phyloP scores from a whole-genome alignment of 2,888 invertebrate genomes.

The Xylota sylvarum region DNA sequence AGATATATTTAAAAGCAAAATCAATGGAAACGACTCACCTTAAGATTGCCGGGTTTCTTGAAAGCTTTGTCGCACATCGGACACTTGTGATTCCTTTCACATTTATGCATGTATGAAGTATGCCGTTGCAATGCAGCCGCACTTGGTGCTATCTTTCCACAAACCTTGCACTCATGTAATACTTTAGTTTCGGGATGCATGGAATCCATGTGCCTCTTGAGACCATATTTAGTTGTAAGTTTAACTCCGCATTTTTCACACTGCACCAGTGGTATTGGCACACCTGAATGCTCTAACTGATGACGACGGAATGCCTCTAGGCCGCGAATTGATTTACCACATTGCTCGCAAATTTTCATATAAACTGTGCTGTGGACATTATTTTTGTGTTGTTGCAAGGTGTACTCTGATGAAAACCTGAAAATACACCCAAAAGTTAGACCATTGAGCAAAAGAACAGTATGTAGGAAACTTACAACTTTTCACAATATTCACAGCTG shows the following conservation, averaged over 20 bases:
- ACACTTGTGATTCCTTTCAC: constrained; percentile 81
- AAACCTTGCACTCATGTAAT: constrained; percentile 80
- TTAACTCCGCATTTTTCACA: constrained; percentile 81
- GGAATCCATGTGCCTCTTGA: constrained; percentile 82
- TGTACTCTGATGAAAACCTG: constrained; percentile 80
- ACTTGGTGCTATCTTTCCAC: constrained; percentile 81
- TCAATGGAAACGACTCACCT: background rate
- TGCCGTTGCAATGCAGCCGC: constrained; percentile 81
- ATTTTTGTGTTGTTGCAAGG: constrained; percentile 80
- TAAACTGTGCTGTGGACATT: constrained; percentile 81
- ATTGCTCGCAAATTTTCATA: constrained; percentile 82
- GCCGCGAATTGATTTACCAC: constrained; percentile 81
- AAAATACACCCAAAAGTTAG: background rate
- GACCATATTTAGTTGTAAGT: constrained; percentile 80
- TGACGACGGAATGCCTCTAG: constrained; percentile 80
- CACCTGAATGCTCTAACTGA: constrained; percentile 81
- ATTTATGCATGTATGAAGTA: constrained; percentile 81
- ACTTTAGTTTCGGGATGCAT: constrained; percentile 80
- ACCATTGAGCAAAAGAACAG: background rate
- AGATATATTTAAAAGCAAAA: background rate
- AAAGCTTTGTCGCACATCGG: constrained; percentile 83
- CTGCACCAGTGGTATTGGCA: constrained; percentile 78
- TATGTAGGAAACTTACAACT: constrained; percentile 78
- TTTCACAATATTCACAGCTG: constrained; percentile 80
- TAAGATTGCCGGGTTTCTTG: constrained; percentile 78